Evolutionary conservation across 2,888 invertebrate species (phyloP).

Genomic region (Camponotus fellah): DNA sequence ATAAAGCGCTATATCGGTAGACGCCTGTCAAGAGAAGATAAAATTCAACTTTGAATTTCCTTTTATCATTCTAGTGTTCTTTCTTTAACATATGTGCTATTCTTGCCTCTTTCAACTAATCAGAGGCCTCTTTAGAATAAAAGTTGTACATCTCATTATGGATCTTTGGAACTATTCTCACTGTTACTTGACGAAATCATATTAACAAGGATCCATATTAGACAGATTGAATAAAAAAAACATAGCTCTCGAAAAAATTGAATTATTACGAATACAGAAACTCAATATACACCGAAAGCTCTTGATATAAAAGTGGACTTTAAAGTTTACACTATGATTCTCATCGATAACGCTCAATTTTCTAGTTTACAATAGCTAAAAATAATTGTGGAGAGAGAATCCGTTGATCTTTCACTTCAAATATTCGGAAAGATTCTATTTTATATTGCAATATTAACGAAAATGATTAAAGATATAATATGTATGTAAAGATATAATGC

Average conservation of each 20-base stretch:
- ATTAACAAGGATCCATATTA: constrained; percentile 2
- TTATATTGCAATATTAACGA: neutral
- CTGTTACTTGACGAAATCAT: neutral
- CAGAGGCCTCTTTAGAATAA: neutral
- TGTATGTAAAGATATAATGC: too few relatives aligned
- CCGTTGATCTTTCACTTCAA: neutral
- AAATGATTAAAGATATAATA: too few relatives aligned
- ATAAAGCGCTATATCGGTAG: constrained; percentile 27
- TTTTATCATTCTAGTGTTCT: constrained; percentile 2
- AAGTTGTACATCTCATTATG: constrained; percentile 20
- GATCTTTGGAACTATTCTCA: neutral
- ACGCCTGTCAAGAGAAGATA: constrained; percentile 37
- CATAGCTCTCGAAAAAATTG: constrained; percentile 31
- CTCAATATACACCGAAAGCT: neutral
- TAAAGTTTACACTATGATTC: constrained; percentile 8
- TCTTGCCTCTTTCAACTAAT: constrained; percentile 14
- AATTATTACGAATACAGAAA: constrained; percentile 42
- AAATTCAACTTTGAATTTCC: constrained; percentile 43
- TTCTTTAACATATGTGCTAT: neutral
- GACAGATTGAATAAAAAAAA: constrained; percentile 33
- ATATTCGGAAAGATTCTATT: neutral
- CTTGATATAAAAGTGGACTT: constrained; percentile 40
- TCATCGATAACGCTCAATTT: constrained; percentile 17
- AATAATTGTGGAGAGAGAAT: neutral
- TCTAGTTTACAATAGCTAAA: neutral